phyloP scores from a whole-genome alignment of 1,140 invertebrate genomes.

The Procambarus clarkii region DNA sequence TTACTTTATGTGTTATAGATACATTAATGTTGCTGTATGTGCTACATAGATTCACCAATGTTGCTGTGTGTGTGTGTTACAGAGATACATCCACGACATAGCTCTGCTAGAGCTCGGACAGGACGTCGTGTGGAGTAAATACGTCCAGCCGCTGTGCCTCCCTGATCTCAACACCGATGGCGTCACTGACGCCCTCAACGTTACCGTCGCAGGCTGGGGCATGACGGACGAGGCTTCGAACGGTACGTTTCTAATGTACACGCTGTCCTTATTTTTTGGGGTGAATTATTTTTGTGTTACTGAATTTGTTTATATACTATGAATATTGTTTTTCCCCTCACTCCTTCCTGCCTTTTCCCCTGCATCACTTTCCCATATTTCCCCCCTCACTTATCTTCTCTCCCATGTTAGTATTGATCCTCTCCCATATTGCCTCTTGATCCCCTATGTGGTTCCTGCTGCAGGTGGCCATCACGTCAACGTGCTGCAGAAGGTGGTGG shows the following conservation, averaged over 20 bases:
- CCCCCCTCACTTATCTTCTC: not conserved
- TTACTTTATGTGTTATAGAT: no score
- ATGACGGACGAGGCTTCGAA: slow-evolving; percentile 68
- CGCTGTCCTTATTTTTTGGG: no score
- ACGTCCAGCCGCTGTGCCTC: slow-evolving; percentile 77
- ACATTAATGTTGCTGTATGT: no score
- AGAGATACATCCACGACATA: slow-evolving; percentile 76
- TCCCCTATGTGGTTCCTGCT: no score
- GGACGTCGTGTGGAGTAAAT: slow-evolving; percentile 75
- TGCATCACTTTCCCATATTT: not conserved
- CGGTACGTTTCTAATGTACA: slow-evolving; percentile 1
- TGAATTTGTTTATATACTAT: no score
- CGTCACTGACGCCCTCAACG: slow-evolving; percentile 30
- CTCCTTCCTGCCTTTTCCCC: no score
- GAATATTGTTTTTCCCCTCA: no score
- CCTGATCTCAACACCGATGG: slow-evolving; percentile 73
- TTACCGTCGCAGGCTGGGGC: slow-evolving; percentile 64
- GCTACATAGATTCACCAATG: no score
- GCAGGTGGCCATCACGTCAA: slow-evolving; percentile 45
- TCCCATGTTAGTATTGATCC: no score
- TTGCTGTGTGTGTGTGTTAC: no score
- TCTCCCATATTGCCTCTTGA: no score
- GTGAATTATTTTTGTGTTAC: no score
- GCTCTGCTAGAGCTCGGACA: slow-evolving; percentile 76
- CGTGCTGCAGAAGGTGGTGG: slow-evolving; percentile 57